These are phyloP conservation scores for Cydia pomonella DNA, from an alignment of 1,140 invertebrate species.

Conservation along the genomic window DNA sequence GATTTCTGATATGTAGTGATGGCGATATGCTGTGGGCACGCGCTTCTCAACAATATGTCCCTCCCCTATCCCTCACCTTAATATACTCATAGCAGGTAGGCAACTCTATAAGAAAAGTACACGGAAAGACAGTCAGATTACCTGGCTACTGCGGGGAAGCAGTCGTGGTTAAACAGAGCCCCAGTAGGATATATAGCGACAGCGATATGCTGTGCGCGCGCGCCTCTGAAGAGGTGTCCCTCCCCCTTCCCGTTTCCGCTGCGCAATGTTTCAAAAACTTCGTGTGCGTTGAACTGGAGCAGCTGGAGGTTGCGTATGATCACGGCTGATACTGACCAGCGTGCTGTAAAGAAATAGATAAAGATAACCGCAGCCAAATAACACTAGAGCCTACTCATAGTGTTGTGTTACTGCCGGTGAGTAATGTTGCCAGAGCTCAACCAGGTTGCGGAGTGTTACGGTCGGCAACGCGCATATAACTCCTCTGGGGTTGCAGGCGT, in stretches of 20 bases:
- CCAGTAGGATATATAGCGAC: conserved; percentile 90
- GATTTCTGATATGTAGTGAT: no score
- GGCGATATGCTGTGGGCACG: conserved; percentile 85
- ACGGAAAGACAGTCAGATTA: no score
- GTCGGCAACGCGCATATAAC: no score
- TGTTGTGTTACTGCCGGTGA: no score
- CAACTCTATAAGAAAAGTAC: no score
- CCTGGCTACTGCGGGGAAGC: conserved; percentile 90
- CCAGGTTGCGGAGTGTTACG: no score
- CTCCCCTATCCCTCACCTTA: neutral
- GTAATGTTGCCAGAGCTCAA: no score
- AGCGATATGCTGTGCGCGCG: conserved; percentile 85
- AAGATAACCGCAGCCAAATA: no score
- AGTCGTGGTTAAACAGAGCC: conserved; percentile 94
- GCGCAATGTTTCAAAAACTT: conserved; percentile 88
- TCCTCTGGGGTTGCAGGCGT: neutral
- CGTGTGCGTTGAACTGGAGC: conserved; percentile 94
- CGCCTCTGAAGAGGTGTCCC: conserved; percentile 79
- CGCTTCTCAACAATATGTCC: conserved; percentile 80
- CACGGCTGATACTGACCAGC: conserved; percentile 83
- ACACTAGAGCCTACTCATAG: no score
- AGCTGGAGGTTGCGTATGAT: conserved; percentile 89
- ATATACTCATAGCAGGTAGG: no score
- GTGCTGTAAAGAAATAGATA: conserved; percentile 76
- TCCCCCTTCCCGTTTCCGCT: conserved; percentile 36